phyloP scores from a whole-genome alignment of 2,888 invertebrate genomes.

The Drosophila mayaguana region DNA sequence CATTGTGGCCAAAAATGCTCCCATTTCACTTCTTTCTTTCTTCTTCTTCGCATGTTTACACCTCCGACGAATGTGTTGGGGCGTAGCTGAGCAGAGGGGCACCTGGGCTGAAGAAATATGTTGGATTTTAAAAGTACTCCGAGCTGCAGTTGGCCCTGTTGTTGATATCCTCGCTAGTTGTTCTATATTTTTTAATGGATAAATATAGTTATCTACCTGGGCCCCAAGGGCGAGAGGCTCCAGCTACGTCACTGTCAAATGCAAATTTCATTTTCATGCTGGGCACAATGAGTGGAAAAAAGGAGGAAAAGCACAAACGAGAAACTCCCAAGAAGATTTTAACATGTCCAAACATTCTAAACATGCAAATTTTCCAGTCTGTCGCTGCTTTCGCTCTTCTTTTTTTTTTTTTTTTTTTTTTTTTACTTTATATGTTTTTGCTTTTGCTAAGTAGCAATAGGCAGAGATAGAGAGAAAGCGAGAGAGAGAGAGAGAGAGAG shows the following conservation, averaged over 20 bases:
- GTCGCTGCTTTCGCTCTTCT: constrained; percentile 65
- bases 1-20: constrained; percentile 33
- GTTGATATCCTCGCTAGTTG: constrained; percentile 14
- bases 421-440: constrained; percentile 33
- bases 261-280: constrained; percentile 71
- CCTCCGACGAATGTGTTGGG: constrained; percentile 46
- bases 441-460: constrained; percentile 36
- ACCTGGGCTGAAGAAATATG: neutral
- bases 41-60: constrained; percentile 58
- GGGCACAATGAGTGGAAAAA: constrained; percentile 27
- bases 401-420: constrained; percentile 10
- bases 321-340: constrained; percentile 79
- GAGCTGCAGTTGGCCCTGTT: neutral
- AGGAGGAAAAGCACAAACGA: constrained; percentile 24
- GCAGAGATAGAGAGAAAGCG: constrained; percentile 1
- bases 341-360: constrained; percentile 78
- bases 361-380: constrained; percentile 82
- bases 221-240: constrained; percentile 12
- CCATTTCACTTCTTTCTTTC: constrained; percentile 6
- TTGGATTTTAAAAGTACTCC: neutral
- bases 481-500: constrained; percentile 17
- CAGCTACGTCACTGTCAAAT: constrained; percentile 70
- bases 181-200: constrained; percentile 35
- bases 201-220: constrained; percentile 25
- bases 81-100: constrained; percentile 4